Evolutionary conservation across 2,888 invertebrate genomes (phyloP), one percentile per base, ranked within the genome.

Genomic region (Hyppa rectilinea): DNA sequence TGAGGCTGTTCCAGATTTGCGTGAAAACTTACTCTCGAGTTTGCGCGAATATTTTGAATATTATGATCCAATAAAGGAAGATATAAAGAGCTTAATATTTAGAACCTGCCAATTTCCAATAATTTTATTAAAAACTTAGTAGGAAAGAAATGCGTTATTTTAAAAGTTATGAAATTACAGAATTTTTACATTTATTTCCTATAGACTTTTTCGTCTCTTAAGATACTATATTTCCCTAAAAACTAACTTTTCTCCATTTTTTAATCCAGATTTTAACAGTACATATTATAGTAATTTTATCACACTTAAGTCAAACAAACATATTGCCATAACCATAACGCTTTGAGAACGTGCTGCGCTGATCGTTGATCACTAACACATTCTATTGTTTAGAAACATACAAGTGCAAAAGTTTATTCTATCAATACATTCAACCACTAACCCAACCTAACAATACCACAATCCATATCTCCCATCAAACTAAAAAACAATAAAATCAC

Each of bases 1-100:
- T 50, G 36, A 45, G 34, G 47, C 23, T 23, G 40, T 56, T 56
- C 14, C 26, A 58, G 68, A 62, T 67, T 75, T 75, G n/a, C 26
- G 40, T 36, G 31, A 49, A 69, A 60, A 71, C 59, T 77, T 40
- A 62, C 38, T 50, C 50, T 40, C 23, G 20, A 45, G 36, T 61
- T 68, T 12, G 38, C 58, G 61, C 34, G 36, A 53, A 49, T 59
- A 74, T 80, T 80, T 49, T 43, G 36, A 53, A 49, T 59, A 74
- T 80, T 80, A 52, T 43, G 29, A 49, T 36, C 40, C 14, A 43
- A 56, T 66, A 74, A 56, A 63, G 23, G 20, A 47, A 53, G 17
- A n/a, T 29, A 31, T 68, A 31, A 60, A 71, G 12, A 29, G 26
- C 29, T 45, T 26, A 4, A 26, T 38, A 47, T 47, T 49, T 12